Evolutionary conservation across 2,797 vertebrate genomes (phyloP).

Genomic region (Galaxias olidus): DNA sequence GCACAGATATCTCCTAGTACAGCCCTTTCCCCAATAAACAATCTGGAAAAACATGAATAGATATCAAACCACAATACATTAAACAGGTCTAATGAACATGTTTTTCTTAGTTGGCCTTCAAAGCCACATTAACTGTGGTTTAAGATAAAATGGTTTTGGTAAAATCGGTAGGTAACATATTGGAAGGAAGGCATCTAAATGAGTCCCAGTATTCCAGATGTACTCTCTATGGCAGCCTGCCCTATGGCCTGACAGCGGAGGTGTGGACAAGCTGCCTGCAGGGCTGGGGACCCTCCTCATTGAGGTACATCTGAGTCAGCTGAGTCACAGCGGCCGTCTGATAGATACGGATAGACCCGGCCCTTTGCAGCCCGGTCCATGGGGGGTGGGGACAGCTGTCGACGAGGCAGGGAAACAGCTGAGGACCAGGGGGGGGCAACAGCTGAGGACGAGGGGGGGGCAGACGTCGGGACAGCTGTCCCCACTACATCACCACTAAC

Average conservation of each 20-base stretch:
- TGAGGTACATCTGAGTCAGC: conserved; percentile 58
- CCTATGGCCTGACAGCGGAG: conserved; percentile 2
- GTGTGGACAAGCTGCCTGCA: conserved; percentile 40
- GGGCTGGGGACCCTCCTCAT: conserved; percentile 30
- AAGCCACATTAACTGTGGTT: background rate
- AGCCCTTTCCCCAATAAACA: conserved; percentile 42
- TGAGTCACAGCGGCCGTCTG: conserved; percentile 76
- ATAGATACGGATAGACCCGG: conserved; percentile 78
- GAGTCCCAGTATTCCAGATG: background rate
- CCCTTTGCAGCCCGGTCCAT: conserved; percentile 78
- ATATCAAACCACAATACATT: background rate
- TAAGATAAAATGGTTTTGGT: no score
- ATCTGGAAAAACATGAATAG: conserved; percentile 15
- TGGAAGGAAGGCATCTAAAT: background rate
- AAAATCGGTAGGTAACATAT: background rate
- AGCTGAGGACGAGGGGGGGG: conserved; percentile 73
- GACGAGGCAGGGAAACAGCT: conserved; percentile 89
- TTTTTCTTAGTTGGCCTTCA: conserved; percentile 2
- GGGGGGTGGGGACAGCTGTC: conserved; percentile 87
- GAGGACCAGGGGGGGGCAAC: conserved; percentile 82
- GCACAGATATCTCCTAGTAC: conserved; percentile 55
- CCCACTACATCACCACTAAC: conserved; percentile 73
- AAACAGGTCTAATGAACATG: conserved; percentile 2
- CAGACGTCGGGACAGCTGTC: conserved; percentile 84
- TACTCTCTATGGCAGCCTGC: conserved; percentile 14